Evolutionary conservation across 1,140 invertebrate genomes (phyloP), one percentile per base, ranked within the genome.

Genomic region (Drosophila funebris): DNA sequence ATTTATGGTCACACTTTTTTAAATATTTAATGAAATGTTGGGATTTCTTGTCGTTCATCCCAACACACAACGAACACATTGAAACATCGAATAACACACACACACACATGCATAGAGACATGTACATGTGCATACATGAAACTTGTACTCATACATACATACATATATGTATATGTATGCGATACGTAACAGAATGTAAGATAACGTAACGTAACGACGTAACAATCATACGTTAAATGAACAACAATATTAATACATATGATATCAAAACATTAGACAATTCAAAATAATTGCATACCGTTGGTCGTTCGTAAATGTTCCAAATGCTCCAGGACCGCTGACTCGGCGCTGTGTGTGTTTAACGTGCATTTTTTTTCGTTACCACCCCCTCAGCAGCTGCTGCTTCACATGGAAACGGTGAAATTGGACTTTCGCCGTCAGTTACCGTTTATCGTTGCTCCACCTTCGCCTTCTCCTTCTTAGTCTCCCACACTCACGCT

Each of bases 261-360:
- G 52, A 39, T 20, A 48, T 44, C 52, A 70, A 78, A 16, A 54
- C 41, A 37, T 20, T 48, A 56, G 37, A 70, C 18, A 60, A 57
- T 73, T 39, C 13, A 58, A 63, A 60, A 57, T 53, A 68, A 54
- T 76, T 72, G 67, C 90, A 73, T 91, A 91, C 90, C 90, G 89
- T 87, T 90, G 88, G 69, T 91, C 87, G 77, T 78, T 87, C 83
- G 82, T 90, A 73, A 83, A 91, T 68, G 90, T 90, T 81, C 90
- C 90, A 44, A 91, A 91, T 68, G 90, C 90, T 90, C 90, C 90
- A 81, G 90, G 90, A 78, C 90, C 90, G 78, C 90, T 91, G 70
- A 91, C 90, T 88, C 90, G 83, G 43, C 90, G 78, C 76, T 91
- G 90, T 72, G 85, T 90, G 68, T 91, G 85, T 90, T 91, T 91